Evolutionary conservation across 2,888 invertebrate genomes (phyloP).

Genomic region (Oligia strigilis): DNA sequence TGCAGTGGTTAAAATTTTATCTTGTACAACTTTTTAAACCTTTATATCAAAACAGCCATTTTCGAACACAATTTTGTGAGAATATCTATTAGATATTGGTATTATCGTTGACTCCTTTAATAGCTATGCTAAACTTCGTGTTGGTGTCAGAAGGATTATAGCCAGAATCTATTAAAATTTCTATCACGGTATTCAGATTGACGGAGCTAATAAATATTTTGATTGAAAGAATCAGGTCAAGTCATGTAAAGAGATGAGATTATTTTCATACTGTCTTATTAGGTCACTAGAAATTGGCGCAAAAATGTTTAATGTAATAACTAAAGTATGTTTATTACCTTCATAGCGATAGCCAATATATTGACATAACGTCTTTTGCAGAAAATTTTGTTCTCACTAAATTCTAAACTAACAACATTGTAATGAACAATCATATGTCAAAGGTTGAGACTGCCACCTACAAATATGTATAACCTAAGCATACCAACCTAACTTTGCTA

Average conservation of each 20-base stretch:
- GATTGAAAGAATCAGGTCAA: conserved; percentile 50
- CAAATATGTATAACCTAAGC: neutral
- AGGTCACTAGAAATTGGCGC: conserved; percentile 37
- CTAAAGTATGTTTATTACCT: conserved; percentile 25
- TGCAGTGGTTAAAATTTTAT: no score
- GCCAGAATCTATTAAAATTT: neutral
- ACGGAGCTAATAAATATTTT: conserved; percentile 11
- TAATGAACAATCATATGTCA: neutral
- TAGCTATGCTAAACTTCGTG: neutral
- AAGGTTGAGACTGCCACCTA: neutral
- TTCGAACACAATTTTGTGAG: neutral
- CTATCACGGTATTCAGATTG: conserved; percentile 17
- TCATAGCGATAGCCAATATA: conserved; percentile 14
- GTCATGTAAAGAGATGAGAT: conserved; percentile 19
- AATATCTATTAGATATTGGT: neutral
- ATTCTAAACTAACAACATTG: neutral
- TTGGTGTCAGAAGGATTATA: neutral
- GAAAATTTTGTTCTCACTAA: neutral
- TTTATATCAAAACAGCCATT: neutral
- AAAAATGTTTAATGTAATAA: neutral
- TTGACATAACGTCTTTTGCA: conserved; percentile 6
- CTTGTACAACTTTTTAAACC: neutral
- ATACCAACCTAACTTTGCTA: conserved; percentile 2
- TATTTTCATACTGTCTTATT: conserved; percentile 18
- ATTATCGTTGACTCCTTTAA: neutral